Base-by-base conservation (phyloP, 2,888 invertebrate genomes). In the Taphrorychus bicolor region DNA sequence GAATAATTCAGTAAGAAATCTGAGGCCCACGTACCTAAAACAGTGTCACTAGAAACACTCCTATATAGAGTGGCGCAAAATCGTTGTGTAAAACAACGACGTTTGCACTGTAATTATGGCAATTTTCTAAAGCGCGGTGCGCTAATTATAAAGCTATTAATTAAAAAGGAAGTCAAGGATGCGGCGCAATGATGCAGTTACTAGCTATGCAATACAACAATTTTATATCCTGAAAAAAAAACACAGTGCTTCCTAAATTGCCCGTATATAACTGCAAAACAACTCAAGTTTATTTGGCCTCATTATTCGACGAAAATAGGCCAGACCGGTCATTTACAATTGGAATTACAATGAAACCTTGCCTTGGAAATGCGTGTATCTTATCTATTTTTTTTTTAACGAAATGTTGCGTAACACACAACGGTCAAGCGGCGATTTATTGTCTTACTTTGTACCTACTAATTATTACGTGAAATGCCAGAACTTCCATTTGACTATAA, bases 71-170 rank as follows among this genome's bases (percentile, higher is more conserved):
- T 32, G 32, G 11, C 32, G 32, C 32, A 32, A 45, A 45, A 14
- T n/a, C 17, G 45, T 45, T 45, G 45, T 45, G 45, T n/a, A 45
- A 45, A 45, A 45, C 45, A 14, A 7, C 45, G 17, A 45, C 45
- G 7, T 51, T 51, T 51, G n/a, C 51, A 16, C 18, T 51, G n/a
- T 19, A 51, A 51, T 51, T 51, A 51, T 51, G 18, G 51, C 51
- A 51, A 51, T 51, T 51, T 51, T 51, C 51, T 1, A 51, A 5
- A 14, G 14, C 16, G 45, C 45, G 45, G 45, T 51, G 21, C 51
- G 21, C 51, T 51, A 51, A 51, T 51, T 51, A 51, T 21, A 51
- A 17, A 51, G 51, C 51, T 51, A 51, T 51, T 51, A 51, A 51
- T 45, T 45, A 45, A 45, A 45, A 51, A 51, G 19, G 17, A 21